Evolutionary conservation across 2,888 invertebrate species (phyloP).

Genomic region (Nomada hirtipes): DNA sequence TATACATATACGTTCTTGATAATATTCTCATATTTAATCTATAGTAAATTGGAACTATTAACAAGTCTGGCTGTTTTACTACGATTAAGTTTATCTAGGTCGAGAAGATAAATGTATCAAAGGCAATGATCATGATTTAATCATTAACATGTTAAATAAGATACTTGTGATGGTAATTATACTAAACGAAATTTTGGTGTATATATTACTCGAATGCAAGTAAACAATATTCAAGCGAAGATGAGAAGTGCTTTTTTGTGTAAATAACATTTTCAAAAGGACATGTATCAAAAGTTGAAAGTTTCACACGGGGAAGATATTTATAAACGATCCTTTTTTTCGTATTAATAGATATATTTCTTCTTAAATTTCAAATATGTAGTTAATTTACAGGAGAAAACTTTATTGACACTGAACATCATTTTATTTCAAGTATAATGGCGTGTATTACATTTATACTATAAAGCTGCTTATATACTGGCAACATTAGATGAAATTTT

Average conservation of each 20-base stretch:
- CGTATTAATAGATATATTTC: conserved; percentile 8
- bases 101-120: conserved; percentile 24
- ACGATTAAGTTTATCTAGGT: conserved; percentile 51
- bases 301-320: not conserved
- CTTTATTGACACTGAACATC: conserved; percentile 24
- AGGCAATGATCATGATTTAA: conserved; percentile 46
- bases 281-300: conserved; percentile 13
- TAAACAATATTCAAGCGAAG: conserved; percentile 42
- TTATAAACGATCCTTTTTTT: conserved; percentile 2
- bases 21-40: conserved; percentile 62
- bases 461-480: conserved; percentile 48
- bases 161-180: conserved; percentile 39
- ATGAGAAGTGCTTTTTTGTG: conserved; percentile 41
- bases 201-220: conserved; percentile 35
- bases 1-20: conserved; percentile 50
- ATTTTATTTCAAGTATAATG: conserved; percentile 53
- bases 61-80: conserved; percentile 59
- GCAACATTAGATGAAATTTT: conserved; percentile 51
- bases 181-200: conserved; percentile 40
- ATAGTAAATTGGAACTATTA: conserved; percentile 56
- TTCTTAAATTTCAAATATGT: conserved; percentile 7
- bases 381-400: conserved; percentile 9
- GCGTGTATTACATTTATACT: conserved; percentile 47
- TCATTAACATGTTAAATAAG: conserved; percentile 47
- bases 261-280: conserved; percentile 53